Evolutionary conservation across 2,113 vertebrate species (phyloP).

Genomic region (Pristiophorus japonicus): DNA sequence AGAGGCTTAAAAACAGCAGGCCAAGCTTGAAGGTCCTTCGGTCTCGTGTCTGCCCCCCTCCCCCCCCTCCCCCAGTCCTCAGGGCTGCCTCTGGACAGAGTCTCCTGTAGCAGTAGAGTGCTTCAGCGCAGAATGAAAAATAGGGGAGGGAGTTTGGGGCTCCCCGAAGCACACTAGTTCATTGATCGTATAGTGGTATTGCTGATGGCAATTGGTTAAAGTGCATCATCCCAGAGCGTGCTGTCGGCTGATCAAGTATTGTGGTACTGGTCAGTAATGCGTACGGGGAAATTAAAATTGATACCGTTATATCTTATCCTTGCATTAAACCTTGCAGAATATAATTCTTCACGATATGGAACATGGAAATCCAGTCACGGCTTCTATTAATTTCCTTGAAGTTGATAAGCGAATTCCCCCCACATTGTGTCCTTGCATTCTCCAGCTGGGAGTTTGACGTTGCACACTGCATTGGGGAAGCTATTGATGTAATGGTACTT

Average conservation of each 20-base stretch:
- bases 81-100: background rate
- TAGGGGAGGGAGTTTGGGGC: background rate
- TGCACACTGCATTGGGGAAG: background rate
- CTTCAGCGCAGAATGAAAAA: background rate
- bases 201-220: background rate
- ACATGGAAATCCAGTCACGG: background rate
- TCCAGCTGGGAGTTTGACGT: background rate
- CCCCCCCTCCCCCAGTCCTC: no score
- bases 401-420: background rate
- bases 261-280: background rate
- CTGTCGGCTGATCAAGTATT: background rate
- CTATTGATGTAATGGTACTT: background rate
- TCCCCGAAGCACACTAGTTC: background rate
- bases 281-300: background rate
- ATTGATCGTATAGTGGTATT: background rate
- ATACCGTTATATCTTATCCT: background rate
- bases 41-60: no score
- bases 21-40: background rate
- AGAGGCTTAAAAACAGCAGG: background rate
- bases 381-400: background rate
- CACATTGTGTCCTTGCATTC: background rate
- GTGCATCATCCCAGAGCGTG: background rate
- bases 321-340: background rate
- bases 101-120: background rate
- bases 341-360: background rate